Percentiles rank a stretch among this genome's conserved stretches.
Evolutionary conservation across 2,888 invertebrate species (phyloP).

Genomic region (Acutogordius australiensis): DNA sequence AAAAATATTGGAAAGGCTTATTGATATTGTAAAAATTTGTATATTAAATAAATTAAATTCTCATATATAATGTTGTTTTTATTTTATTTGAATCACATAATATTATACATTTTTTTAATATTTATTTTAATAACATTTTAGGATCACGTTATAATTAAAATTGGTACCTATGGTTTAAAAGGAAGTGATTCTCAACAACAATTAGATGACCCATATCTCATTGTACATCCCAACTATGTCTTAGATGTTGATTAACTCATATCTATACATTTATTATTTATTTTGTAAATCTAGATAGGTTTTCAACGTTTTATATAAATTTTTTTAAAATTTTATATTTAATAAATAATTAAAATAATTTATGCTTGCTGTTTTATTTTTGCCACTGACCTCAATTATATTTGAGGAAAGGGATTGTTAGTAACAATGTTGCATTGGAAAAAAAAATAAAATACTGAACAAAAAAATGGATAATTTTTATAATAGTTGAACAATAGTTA

Average conservation of each 20-base stretch:
- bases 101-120: not conserved
- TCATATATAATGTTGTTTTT: not conserved
- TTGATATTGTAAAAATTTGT: conserved; percentile 24
- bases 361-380: too few species aligned
- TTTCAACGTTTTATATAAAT: not conserved
- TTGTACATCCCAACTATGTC: conserved; percentile 5
- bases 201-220: not conserved
- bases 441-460: too few species aligned
- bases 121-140: not conserved
- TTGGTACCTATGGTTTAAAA: not conserved
- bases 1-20: conserved; percentile 65
- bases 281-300: too few species aligned
- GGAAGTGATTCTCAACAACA: not conserved
- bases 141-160: conserved; percentile 8
- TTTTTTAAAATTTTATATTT: too few species aligned
- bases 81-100: not conserved
- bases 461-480: too few species aligned
- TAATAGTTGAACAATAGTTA: too few species aligned
- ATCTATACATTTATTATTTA: not conserved
- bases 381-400: too few species aligned
- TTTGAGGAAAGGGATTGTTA: too few species aligned
- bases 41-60: too few species aligned
- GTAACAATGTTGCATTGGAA: too few species aligned
- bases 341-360: too few species aligned
- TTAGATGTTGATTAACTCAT: not conserved